Conservation (phyloP, 2,797 vertebrate genomes). For the Platalea minor region DNA sequence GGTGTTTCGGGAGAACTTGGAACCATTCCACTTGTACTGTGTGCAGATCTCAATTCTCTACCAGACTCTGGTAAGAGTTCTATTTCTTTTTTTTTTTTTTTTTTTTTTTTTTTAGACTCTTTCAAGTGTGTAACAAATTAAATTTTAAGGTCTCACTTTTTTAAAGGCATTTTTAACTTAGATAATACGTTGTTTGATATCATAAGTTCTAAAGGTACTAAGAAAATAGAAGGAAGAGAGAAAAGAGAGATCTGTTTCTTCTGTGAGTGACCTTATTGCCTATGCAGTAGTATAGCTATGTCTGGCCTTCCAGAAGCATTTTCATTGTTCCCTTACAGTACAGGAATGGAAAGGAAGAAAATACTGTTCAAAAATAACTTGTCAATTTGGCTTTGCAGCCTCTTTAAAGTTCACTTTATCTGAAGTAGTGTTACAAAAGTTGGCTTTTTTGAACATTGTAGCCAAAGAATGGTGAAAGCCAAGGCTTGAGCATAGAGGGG, state of each 20-base stretch:
- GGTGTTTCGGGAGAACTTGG: conserved; percentile 88
- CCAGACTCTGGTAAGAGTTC: conserved; percentile 90
- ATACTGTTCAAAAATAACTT: not conserved
- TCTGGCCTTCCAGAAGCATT: not conserved
- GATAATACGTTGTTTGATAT: not conserved
- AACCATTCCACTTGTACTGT: conserved; percentile 93
- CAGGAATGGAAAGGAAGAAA: not conserved
- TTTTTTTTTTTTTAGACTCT: not conserved
- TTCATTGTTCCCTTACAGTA: not conserved
- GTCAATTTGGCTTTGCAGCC: not conserved
- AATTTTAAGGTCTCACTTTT: not conserved
- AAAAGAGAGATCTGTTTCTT: not conserved
- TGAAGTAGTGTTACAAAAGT: not conserved
- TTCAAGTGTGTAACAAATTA: not conserved
- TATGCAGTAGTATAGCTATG: not conserved
- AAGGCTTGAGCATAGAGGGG: not conserved
- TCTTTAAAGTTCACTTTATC: not conserved
- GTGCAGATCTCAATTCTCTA: conserved; percentile 97
- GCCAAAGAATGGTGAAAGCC: not conserved
- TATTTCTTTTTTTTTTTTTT: not conserved
- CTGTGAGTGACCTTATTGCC: not conserved
- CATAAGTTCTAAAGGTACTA: not conserved
- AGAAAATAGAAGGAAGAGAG: not conserved
- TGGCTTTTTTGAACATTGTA: not conserved
- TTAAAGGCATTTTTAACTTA: not conserved